Evolutionary conservation across 2,888 invertebrate species (phyloP).

Genomic region (Epistrophe grossulariae): DNA sequence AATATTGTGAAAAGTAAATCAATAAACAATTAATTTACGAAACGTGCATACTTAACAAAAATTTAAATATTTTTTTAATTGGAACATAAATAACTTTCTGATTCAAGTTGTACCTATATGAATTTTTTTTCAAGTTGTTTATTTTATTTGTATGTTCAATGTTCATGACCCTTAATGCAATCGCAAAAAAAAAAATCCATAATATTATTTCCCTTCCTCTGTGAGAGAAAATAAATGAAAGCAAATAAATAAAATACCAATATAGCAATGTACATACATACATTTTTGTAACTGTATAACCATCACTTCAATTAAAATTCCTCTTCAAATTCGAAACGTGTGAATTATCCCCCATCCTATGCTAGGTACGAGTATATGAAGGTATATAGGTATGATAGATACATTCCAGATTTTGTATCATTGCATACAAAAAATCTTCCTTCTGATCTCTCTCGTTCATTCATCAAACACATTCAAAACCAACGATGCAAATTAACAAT

Average conservation of each 20-base stretch:
- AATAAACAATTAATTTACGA: slow-evolving; percentile 33
- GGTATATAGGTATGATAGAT: too few species aligned
- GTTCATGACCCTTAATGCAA: slow-evolving; percentile 16
- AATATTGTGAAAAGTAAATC: background rate
- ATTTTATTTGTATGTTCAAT: background rate
- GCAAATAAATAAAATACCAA: slow-evolving; percentile 21
- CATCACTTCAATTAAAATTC: slow-evolving; percentile 61
- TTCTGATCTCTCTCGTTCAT: background rate
- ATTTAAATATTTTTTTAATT: slow-evolving; percentile 35
- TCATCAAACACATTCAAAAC: slow-evolving; percentile 57
- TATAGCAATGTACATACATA: background rate
- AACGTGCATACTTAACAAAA: slow-evolving; percentile 22
- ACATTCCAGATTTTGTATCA: background rate
- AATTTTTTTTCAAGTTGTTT: background rate
- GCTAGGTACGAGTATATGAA: background rate
- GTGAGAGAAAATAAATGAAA: slow-evolving; percentile 8
- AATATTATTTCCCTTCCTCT: background rate
- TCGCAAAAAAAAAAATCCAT: background rate
- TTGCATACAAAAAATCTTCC: background rate
- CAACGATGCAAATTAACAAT: slow-evolving; percentile 66
- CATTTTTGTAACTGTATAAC: background rate
- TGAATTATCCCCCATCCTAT: slow-evolving; percentile 20
- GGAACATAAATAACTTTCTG: slow-evolving; percentile 22
- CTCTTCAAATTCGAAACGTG: slow-evolving; percentile 43
- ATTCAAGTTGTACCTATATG: background rate